Percentiles rank a stretch among this genome's conserved stretches.
Conservation (phyloP, 2,113 vertebrate species). For the Lycocorax pyrrhopterus region DNA sequence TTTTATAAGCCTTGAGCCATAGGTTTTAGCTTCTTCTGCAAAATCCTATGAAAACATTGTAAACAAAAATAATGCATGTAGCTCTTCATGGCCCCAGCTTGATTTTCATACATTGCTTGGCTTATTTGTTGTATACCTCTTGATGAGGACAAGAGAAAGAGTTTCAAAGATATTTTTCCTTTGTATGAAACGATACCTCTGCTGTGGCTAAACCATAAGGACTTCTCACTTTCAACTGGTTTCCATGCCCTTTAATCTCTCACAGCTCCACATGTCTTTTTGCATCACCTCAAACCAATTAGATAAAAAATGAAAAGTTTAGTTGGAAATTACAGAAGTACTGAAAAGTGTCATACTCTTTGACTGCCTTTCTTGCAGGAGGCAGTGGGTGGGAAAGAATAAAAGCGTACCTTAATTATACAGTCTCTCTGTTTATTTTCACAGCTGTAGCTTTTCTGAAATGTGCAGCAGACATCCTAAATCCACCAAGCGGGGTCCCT, state of each 20-base stretch:
- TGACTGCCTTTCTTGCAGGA: neutral
- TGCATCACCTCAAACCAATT: neutral
- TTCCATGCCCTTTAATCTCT: neutral
- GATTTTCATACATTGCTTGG: neutral
- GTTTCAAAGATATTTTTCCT: neutral
- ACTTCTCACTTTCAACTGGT: neutral
- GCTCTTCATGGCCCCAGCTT: neutral
- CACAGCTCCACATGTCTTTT: neutral
- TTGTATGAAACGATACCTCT: neutral
- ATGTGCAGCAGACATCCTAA: constrained; percentile 1
- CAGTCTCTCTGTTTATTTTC: constrained; percentile 42
- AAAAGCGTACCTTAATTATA: constrained; percentile 24
- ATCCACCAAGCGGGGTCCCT: neutral
- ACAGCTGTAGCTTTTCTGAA: constrained; percentile 11
- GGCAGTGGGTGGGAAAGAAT: constrained; percentile 17
- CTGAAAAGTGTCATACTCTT: neutral
- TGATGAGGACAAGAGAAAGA: neutral
- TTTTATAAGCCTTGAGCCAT: neutral
- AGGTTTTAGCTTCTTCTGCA: neutral
- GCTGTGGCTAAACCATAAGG: neutral
- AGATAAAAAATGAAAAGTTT: neutral
- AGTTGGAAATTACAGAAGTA: constrained; percentile 2
- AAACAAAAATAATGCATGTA: neutral
- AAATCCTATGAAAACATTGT: neutral
- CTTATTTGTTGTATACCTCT: neutral